Evolutionary conservation across 2,113 vertebrate genomes (phyloP).

Genomic region (Grammomys dolichurus): DNA sequence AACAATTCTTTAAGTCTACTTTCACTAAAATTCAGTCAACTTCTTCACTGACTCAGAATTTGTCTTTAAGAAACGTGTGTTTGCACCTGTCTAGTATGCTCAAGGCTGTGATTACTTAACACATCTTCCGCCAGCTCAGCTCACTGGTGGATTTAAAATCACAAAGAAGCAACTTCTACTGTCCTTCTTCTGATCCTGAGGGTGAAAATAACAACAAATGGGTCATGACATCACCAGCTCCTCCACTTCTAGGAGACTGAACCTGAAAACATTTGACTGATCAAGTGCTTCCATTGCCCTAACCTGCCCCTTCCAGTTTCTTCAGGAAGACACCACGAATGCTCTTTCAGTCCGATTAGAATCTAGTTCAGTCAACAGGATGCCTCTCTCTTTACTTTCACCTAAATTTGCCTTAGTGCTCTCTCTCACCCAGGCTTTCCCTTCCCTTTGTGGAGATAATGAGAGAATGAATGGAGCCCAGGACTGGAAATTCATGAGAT

Average conservation of each 20-base stretch:
- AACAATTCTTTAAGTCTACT: neutral
- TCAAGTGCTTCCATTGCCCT: neutral
- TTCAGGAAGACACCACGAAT: neutral
- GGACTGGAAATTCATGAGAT: neutral
- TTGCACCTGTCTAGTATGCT: neutral
- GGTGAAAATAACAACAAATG: neutral
- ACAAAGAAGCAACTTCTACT: constrained; percentile 9
- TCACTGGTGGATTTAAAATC: neutral
- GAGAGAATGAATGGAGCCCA: neutral
- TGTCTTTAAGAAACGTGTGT: neutral
- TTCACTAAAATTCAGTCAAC: constrained; percentile 5
- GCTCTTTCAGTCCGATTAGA: neutral
- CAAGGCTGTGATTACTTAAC: neutral
- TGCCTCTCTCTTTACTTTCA: neutral
- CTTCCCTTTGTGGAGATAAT: neutral
- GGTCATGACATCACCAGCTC: neutral
- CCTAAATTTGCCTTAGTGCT: neutral
- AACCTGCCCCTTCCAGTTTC: neutral
- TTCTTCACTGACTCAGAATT: neutral
- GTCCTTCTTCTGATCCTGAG: neutral
- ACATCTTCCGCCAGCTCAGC: neutral
- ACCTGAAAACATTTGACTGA: constrained; percentile 1
- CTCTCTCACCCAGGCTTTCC: neutral
- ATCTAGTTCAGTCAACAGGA: neutral
- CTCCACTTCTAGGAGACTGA: neutral